These are phyloP conservation scores for Melanotaenia maccullochi DNA, from an alignment of 2,797 vertebrate species.

Conservation along the genomic window DNA sequence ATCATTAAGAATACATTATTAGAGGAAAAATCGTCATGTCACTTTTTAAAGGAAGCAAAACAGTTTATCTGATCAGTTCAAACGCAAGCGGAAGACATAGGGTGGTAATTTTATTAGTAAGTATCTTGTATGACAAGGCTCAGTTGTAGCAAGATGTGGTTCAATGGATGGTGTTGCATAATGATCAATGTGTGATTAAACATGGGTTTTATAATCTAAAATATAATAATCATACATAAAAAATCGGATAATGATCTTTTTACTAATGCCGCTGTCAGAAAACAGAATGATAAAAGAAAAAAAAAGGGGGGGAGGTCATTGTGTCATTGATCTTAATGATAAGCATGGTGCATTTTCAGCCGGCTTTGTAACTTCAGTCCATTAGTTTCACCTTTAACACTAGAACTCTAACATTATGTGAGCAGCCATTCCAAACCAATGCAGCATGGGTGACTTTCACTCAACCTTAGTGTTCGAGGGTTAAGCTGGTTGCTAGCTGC, in stretches of 20 bases:
- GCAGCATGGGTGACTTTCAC: too few species aligned
- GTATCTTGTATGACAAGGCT: not conserved
- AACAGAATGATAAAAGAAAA: too few species aligned
- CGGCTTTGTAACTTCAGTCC: too few species aligned
- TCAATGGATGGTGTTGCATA: not conserved
- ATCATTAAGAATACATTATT: constrained; percentile 54
- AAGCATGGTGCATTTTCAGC: too few species aligned
- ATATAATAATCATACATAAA: not conserved
- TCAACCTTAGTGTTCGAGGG: too few species aligned
- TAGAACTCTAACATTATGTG: too few species aligned
- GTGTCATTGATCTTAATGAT: too few species aligned
- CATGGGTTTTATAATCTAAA: not conserved
- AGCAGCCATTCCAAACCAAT: too few species aligned
- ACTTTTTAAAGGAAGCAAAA: constrained; percentile 27
- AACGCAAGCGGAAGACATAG: not conserved
- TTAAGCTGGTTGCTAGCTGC: too few species aligned
- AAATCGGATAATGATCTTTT: not conserved
- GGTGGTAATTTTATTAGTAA: not conserved
- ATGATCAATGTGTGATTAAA: not conserved
- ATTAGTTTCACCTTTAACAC: too few species aligned
- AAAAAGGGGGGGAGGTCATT: too few species aligned
- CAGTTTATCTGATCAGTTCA: constrained; percentile 3
- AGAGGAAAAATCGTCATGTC: constrained; percentile 58
- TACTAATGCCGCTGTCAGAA: too few species aligned
- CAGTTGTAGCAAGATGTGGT: not conserved